Evolutionary conservation across 2,797 vertebrate genomes (phyloP).

Genomic region (Microcaecilia unicolor): DNA sequence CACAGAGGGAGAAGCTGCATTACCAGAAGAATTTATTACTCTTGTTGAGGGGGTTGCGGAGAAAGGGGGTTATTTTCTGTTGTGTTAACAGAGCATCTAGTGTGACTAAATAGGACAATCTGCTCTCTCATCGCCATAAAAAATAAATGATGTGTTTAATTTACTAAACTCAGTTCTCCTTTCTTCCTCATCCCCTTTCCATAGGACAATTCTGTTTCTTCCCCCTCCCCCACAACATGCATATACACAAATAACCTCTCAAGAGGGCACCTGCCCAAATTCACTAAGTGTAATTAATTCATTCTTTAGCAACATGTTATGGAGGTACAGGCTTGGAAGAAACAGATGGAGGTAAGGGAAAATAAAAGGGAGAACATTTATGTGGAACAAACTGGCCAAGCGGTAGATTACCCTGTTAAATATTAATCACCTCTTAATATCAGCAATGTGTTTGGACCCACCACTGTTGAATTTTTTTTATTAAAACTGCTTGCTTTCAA

Average conservation of each 20-base stretch:
- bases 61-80: conserved; percentile 37
- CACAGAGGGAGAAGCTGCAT: conserved; percentile 8
- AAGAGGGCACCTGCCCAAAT: not conserved
- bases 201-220: too few species aligned
- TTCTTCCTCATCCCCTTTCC: too few species aligned
- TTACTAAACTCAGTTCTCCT: conserved; percentile 19
- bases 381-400: conserved; percentile 47
- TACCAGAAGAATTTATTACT: conserved; percentile 25
- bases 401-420: conserved; percentile 55
- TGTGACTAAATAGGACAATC: conserved; percentile 62
- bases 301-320: not conserved
- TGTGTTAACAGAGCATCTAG: conserved; percentile 63
- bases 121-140: conserved; percentile 47
- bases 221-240: too few species aligned
- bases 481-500: conserved; percentile 46
- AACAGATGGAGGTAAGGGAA: conserved; percentile 6
- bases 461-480: conserved; percentile 62
- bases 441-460: conserved; percentile 47
- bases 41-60: too few species aligned
- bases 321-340: not conserved
- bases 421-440: conserved; percentile 59
- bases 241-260: not conserved
- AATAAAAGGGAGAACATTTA: conserved; percentile 36
- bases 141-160: conserved; percentile 47
- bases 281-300: conserved; percentile 1